A percentile compares a stretch with the other conserved stretches of the same genome.
Evolutionary conservation across 2,797 vertebrate genomes (phyloP).

Genomic region (Chloroceryle amazona): DNA sequence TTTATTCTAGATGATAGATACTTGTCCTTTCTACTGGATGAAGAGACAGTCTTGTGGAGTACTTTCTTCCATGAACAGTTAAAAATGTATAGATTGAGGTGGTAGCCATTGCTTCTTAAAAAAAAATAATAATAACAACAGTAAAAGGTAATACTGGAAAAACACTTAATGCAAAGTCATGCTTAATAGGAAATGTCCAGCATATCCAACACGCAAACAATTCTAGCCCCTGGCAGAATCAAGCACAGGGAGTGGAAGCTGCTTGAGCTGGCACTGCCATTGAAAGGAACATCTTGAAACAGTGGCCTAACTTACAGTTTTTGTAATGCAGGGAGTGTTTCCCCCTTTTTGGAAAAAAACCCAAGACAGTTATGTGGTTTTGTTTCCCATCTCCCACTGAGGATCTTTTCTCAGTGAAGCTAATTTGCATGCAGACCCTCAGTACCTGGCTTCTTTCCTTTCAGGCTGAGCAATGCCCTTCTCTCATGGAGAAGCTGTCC

Average conservation of each 20-base stretch:
- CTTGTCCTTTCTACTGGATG: neutral
- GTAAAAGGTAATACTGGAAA: neutral
- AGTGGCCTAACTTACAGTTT: neutral
- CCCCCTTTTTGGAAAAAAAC: neutral
- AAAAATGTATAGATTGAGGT: accelerated
- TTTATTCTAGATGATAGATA: neutral
- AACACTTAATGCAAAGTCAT: neutral
- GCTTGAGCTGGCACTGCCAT: neutral
- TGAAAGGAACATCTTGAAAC: neutral
- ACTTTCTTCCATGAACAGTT: neutral
- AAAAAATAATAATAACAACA: neutral
- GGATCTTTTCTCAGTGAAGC: neutral
- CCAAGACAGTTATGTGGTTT: neutral
- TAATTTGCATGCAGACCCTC: neutral
- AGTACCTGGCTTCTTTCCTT: neutral
- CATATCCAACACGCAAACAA: neutral
- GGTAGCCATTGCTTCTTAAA: neutral
- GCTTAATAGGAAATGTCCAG: neutral
- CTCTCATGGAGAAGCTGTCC: neutral
- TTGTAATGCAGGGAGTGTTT: neutral
- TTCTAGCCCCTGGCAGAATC: neutral
- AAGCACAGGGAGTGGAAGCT: neutral
- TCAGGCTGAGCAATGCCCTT: neutral
- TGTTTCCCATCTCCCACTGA: neutral
- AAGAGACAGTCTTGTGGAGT: neutral